These are phyloP conservation scores for Scelioninae gen. 1 DNA, from an alignment of 2,888 invertebrate genomes.

Conservation along the genomic window DNA sequence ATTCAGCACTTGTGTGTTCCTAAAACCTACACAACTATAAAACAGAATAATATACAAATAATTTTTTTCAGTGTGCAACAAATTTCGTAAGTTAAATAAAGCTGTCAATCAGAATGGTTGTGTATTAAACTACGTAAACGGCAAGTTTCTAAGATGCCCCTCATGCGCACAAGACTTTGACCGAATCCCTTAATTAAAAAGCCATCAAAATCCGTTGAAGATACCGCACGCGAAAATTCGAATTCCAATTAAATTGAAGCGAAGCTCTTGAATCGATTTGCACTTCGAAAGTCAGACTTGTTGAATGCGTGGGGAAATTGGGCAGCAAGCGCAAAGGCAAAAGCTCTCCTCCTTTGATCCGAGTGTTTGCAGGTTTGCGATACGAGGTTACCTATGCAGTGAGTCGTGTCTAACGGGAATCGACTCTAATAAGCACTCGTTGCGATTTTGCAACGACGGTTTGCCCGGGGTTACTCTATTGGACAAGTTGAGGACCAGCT, in stretches of 20 bases:
- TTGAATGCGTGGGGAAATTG: constrained; percentile 34
- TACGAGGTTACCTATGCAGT: constrained; percentile 45
- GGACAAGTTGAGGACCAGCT: constrained; percentile 2
- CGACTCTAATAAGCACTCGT: constrained; percentile 72
- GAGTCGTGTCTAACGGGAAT: constrained; percentile 66
- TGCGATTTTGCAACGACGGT: constrained; percentile 30
- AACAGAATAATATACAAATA: too few relatives aligned
- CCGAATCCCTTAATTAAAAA: constrained; percentile 38
- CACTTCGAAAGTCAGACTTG: constrained; percentile 35
- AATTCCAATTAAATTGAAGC: constrained; percentile 37
- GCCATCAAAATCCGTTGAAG: constrained; percentile 16
- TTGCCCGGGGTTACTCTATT: constrained; percentile 11
- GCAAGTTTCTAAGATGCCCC: not conserved
- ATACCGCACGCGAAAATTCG: constrained; percentile 2
- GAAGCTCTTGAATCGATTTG: constrained; percentile 22
- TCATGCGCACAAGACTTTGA: constrained; percentile 5
- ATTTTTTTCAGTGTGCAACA: too few relatives aligned
- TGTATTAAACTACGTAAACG: not conserved
- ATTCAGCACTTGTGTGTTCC: too few relatives aligned
- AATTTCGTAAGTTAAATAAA: too few relatives aligned
- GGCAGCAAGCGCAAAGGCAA: not conserved
- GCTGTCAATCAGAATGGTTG: too few relatives aligned
- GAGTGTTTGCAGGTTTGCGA: constrained; percentile 26
- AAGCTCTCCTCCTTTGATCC: constrained; percentile 18
- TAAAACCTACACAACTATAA: too few relatives aligned